Base-by-base conservation (phyloP, 2,797 vertebrate genomes). In the Erithacus rubecula region DNA sequence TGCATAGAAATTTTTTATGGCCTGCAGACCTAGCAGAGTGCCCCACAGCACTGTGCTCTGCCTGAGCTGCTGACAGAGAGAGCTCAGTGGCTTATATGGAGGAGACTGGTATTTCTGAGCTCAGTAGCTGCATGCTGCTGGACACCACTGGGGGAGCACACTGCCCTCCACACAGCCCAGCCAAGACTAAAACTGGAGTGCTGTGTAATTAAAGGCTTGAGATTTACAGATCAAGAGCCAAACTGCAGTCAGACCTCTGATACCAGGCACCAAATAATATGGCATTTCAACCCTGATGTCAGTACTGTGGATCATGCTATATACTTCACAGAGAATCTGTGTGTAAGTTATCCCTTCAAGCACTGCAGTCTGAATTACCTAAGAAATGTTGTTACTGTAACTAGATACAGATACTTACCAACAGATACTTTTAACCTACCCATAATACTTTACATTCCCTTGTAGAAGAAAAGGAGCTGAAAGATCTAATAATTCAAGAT, bases 381-480 rank as follows among this genome's bases (percentile, higher is more conserved):
- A 94, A 84, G 39, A 29, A 94, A 65, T 18, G 1, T 5, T 88
- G 85, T 74, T 82, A 87, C 10, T 68, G 27, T 26, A 71, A 23
- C 34, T 78, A 65, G 11, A n/a, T n/a, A n/a, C n/a, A n/a, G n/a
- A n/a, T n/a, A n/a, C n/a, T n/a, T 30, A 83, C 16, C 62, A 88
- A 76, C 17, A 76, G 83, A 59, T 52, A 64, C 15, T 86, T 95
- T 91, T 77, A 83, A 97, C 98, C 81, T 97, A 99, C 99, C 99
- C 99, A 56, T 98, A 99, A 87, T 98, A 98, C 93, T 97, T 97
- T 77, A 90, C 97, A 49, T 97, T 97, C 44, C 98, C 98, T 95
- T 98, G 98, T 94, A 99, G 98, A 76, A 99, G 97, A 95, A 99
- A 99, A 10, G 99, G 99, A 49, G 97, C 98, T 6, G 98, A 97